Evolutionary conservation across 2,113 vertebrate species (phyloP).

Genomic region (Antechinus flavipes): DNA sequence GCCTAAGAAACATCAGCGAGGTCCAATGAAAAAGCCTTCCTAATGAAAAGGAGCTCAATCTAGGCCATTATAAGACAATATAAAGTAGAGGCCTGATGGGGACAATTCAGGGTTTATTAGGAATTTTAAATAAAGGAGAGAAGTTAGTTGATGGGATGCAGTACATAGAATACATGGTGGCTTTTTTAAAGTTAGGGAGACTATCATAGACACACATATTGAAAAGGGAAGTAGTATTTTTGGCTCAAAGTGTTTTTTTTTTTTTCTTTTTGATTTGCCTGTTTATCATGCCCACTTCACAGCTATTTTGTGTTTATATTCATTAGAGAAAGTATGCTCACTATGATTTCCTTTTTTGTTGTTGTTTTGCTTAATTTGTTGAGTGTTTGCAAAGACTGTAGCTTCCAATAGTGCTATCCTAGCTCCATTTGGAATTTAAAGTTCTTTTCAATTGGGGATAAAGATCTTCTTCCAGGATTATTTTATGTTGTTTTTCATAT

Average conservation of each 20-base stretch:
- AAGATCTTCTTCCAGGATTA: not conserved
- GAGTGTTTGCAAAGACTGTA: too few relatives aligned
- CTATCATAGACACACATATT: not conserved
- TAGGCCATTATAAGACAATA: not conserved
- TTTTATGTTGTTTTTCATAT: not conserved
- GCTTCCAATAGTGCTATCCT: not conserved
- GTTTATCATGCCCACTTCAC: not conserved
- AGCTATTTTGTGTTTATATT: not conserved
- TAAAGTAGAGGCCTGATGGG: not conserved
- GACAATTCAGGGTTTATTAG: not conserved
- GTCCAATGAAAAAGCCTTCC: not conserved
- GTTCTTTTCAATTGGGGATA: not conserved
- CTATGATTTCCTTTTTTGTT: not conserved
- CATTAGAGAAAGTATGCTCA: not conserved
- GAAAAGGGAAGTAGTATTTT: not conserved
- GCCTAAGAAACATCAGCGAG: not conserved
- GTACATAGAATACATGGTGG: not conserved
- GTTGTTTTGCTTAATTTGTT: rapidly evolving
- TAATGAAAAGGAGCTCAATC: not conserved
- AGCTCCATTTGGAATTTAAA: not conserved
- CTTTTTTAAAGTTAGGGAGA: not conserved
- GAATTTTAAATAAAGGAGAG: not conserved
- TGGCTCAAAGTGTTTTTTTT: not conserved
- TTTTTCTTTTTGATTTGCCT: not conserved
- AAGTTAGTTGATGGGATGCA: not conserved